Conservation (phyloP, 2,797 vertebrate genomes). For the Dicrostonyx torquatus region DNA sequence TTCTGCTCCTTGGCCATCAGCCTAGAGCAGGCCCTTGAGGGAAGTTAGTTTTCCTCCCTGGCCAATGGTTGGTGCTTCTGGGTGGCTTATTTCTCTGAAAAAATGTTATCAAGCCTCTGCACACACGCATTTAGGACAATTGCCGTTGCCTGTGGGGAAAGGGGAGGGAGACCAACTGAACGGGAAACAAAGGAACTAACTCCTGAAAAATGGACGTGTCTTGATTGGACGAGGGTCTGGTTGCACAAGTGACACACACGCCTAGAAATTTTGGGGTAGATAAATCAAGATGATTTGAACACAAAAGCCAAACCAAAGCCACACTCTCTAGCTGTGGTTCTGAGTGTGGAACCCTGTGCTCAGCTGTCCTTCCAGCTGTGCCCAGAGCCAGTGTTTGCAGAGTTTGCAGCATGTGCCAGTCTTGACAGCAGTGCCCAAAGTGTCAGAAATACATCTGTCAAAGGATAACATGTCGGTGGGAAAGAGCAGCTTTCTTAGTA, state of each 20-base stretch:
- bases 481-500: background rate
- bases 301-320: background rate
- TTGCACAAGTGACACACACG: background rate
- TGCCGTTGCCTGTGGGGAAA: background rate
- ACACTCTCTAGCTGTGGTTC: background rate
- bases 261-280: background rate
- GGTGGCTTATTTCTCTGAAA: slow-evolving; percentile 19
- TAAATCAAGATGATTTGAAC: background rate
- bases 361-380: background rate
- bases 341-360: background rate
- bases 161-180: background rate
- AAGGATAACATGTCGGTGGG: background rate
- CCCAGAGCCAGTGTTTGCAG: background rate
- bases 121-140: background rate
- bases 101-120: slow-evolving; percentile 39
- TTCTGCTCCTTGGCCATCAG: background rate
- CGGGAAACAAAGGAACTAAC: background rate
- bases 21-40: background rate
- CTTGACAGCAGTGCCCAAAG: background rate
- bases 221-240: background rate
- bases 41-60: slow-evolving; percentile 46
- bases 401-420: background rate
- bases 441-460: background rate
- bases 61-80: background rate
- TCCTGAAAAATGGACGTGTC: slow-evolving; percentile 10